phyloP scores from a whole-genome alignment of 2,797 vertebrate species.

The Lepidocolaptes lacrymiger region DNA sequence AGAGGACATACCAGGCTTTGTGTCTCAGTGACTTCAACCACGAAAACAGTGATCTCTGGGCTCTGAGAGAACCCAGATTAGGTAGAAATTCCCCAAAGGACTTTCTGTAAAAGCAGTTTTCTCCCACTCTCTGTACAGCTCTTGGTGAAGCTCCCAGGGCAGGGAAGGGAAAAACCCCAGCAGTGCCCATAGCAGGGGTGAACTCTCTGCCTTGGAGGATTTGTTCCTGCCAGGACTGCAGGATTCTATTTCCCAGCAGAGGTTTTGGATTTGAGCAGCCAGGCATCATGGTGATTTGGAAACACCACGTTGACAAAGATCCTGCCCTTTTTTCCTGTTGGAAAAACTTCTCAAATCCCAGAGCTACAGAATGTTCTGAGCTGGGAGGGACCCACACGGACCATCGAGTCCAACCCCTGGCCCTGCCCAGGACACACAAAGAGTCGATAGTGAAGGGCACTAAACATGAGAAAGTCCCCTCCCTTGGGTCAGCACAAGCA shows the following conservation, averaged over 20 bases:
- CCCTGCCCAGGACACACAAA: background rate
- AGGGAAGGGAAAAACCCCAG: background rate
- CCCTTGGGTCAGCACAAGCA: background rate
- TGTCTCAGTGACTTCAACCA: background rate
- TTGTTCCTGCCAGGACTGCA: background rate
- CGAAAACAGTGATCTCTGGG: rapidly evolving
- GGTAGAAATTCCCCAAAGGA: background rate
- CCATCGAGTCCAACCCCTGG: background rate
- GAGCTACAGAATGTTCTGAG: background rate
- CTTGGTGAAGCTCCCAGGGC: background rate
- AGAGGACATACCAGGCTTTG: background rate
- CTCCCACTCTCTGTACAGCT: background rate
- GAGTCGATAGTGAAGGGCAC: background rate
- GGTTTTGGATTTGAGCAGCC: background rate
- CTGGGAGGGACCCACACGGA: background rate
- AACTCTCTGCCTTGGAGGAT: background rate
- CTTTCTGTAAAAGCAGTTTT: background rate
- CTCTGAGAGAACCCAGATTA: background rate
- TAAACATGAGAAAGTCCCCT: background rate
- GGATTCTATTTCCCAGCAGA: background rate
- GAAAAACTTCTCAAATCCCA: background rate
- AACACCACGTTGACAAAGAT: background rate
- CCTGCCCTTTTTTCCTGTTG: background rate
- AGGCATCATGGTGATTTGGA: background rate
- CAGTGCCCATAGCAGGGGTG: background rate